Evolutionary conservation across 2,797 vertebrate species (phyloP).

Genomic region (Oryzias dopingdopingensis): DNA sequence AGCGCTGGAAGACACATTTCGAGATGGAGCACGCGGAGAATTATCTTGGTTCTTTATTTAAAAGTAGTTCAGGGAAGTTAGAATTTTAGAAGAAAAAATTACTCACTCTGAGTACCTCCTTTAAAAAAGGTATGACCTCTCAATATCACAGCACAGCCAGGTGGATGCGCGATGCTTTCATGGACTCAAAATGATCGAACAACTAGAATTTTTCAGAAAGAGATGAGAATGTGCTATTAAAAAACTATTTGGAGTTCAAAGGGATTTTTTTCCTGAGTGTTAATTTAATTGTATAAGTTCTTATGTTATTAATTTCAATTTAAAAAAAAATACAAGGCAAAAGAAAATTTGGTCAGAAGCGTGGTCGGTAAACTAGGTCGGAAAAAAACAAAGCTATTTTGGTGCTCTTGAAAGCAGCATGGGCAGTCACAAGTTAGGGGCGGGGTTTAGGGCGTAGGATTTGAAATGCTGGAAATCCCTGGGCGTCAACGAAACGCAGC

Average conservation of each 20-base stretch:
- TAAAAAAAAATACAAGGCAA: too few relatives aligned
- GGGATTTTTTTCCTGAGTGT: too few relatives aligned
- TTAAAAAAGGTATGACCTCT: conserved; percentile 65
- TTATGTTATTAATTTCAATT: too few relatives aligned
- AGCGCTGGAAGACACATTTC: not conserved
- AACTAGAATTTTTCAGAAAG: not conserved
- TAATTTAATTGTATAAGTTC: too few relatives aligned
- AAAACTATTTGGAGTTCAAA: too few relatives aligned
- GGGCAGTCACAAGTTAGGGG: not conserved
- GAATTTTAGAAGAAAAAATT: not conserved
- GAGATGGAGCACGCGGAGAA: not conserved
- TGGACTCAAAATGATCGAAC: not conserved
- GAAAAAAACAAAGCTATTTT: too few relatives aligned
- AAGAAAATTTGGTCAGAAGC: too few relatives aligned
- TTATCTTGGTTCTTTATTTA: not conserved
- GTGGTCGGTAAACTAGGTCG: too few relatives aligned
- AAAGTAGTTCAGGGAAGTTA: not conserved
- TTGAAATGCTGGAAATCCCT: not conserved
- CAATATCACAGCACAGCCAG: conserved; percentile 57
- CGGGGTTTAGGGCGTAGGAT: conserved; percentile 10
- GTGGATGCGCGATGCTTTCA: conserved; percentile 36
- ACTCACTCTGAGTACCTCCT: conserved; percentile 33
- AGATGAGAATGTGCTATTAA: not conserved
- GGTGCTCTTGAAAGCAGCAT: conserved; percentile 14
- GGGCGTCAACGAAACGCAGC: conserved; percentile 27